Evolutionary conservation across 2,888 invertebrate genomes (phyloP), one percentile per base, ranked within the genome.

Genomic region (Pristionchus fissidentatus): DNA sequence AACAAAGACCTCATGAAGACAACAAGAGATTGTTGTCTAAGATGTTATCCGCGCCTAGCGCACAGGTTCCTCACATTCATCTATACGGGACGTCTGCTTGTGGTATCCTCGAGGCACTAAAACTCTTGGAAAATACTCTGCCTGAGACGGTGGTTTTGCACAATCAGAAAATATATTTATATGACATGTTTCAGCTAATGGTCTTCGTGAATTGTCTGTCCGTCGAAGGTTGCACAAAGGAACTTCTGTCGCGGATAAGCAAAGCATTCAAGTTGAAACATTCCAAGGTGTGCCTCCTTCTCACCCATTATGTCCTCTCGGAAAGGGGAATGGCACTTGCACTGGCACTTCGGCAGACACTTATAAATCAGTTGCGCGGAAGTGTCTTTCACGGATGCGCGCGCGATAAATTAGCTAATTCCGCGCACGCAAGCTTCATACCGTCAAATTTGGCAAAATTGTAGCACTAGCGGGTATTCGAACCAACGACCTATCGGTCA

Each of bases 171-270:
- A 15, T 46, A 46, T 10, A 46, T 46, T 10, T 57, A n/a, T 57
- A 57, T 57, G 22, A n/a, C 26, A 7, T 15, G 7, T 57, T 43
- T 26, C 46, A 75, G 75, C 43, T 15, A 46, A 75, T 75, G 19
- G 43, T 43, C 8, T 75, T 75, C 46, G 13, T 75, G n/a, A 75
- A 75, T 13, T 75, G 75, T 46, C 29, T 75, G 26, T 75, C 75
- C 8, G 38, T 75, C 19, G 75, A 75, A 75, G 75, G 75, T 46
- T 75, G 46, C 15, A 15, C 75, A 15, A 75, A 75, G 19, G n/a
- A 43, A 5, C 29, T 75, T 0, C 29, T 75, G 8, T 49, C 43
- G 7, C 75, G 29, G 29, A 75, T 75, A 13, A 75, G 75, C 10
- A 29, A 32, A 22, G 75, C 46, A 29, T 75, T 75, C 29, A 46